Conservation (phyloP, 30 jellyfish, hydroid and myxozoan species). For the Sanderia malayensis region DNA sequence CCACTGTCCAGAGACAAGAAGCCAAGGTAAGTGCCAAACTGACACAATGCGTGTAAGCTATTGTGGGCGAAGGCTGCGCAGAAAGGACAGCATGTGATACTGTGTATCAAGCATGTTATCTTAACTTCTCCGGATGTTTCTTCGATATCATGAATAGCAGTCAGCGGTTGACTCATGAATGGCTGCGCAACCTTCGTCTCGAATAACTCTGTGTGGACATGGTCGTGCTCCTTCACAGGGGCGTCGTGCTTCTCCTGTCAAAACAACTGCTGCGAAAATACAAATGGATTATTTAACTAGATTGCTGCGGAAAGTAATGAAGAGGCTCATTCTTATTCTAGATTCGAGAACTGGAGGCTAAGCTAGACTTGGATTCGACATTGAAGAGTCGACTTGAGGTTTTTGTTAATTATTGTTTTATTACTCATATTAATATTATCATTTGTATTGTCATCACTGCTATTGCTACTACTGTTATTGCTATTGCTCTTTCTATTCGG, state of each 20-base stretch:
- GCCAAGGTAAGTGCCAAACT: conserved; percentile 82
- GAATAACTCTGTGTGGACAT: conserved; percentile 46
- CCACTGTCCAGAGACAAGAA: conserved; percentile 76
- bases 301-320: no score
- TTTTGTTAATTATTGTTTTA: no score
- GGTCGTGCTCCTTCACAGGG: conserved; percentile 31
- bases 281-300: no score
- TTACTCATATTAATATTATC: no score
- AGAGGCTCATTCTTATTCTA: conserved; percentile 15
- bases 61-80: no score
- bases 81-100: no score
- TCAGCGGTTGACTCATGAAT: conserved; percentile 2
- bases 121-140: conserved; percentile 54
- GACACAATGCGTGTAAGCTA: no score
- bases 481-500: no score
- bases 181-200: conserved; percentile 68
- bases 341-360: conserved; percentile 85
- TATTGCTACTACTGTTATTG: no score
- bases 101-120: no score
- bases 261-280: no score
- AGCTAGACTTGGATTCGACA: conserved; percentile 73
- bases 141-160: conserved; percentile 17
- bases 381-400: conserved; percentile 87
- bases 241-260: conserved; percentile 43
- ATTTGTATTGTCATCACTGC: no score